Base-by-base conservation (phyloP, 2,888 invertebrate genomes). In the Erebia ligea region DNA sequence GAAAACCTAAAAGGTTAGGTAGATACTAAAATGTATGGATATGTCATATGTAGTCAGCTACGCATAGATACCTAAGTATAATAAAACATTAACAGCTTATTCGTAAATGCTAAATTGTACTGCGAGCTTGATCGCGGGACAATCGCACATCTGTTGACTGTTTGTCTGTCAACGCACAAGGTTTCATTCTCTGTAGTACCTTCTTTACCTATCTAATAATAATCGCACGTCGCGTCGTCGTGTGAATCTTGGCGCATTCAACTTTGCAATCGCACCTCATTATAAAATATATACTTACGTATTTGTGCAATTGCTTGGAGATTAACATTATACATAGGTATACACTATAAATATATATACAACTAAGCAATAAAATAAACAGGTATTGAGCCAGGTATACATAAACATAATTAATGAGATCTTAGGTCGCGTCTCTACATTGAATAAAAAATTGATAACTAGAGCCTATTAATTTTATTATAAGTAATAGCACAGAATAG, bases 131-230 rank as follows among this genome's bases (percentile, higher is more conserved):
- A 77, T 73, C 78, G 76, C 75, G 75, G 80, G 82, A 91, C 89
- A 91, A 90, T 91, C 85, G 84, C 81, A 82, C 86, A 87, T 90
- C 87, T 84, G 88, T 91, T 84, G 83, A 84, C 87, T 84, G 88
- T 91, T 84, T 83, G 85, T 85, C 85, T 88, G 89, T 90, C 90
- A 86, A 80, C 77, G 76, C 78, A 76, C 91, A 91, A 92, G 92
- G 92, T 87, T 90, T 83, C 76, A 76, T 71, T 76, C 76, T 77
- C 80, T 54, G 54, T 54, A 13, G 45, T 45, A 54, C 10, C 9
- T 8, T 10, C 10, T 59, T 42, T 72, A 13, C 17, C 45, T 45
- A 67, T 13, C 69, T 67, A 82, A 83, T 67, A 82, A 83, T 84
- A 81, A 88, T 87, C 87, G 85, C 84, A 80, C 80, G 78, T 21